Conservation (phyloP, 2,888 invertebrate species). For the Pollenia amentaria region DNA sequence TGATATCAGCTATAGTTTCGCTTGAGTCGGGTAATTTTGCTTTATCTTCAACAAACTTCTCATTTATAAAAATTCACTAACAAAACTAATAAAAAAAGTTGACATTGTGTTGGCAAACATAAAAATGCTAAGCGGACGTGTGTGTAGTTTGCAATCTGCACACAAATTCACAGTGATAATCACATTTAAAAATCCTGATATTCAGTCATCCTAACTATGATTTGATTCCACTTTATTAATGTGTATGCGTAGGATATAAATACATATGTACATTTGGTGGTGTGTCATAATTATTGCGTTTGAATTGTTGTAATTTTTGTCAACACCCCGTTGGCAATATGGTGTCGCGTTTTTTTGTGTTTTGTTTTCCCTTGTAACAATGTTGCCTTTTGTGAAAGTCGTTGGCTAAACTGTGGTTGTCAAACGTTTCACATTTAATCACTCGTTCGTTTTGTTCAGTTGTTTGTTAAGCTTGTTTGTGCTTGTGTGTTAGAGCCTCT, state of each 20-base stretch:
- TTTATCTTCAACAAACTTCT: background rate
- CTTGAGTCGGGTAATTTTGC: too few species aligned
- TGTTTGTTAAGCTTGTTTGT: conserved; percentile 27
- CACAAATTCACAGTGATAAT: conserved; percentile 42
- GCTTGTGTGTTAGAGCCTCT: conserved; percentile 21
- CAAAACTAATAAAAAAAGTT: conserved; percentile 59
- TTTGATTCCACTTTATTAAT: background rate
- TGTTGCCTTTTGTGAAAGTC: conserved; percentile 60
- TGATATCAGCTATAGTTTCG: too few species aligned
- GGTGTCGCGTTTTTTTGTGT: background rate
- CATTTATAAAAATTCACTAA: background rate
- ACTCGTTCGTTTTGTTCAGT: conserved; percentile 30
- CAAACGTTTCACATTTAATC: conserved; percentile 66
- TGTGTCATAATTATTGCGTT: conserved; percentile 76
- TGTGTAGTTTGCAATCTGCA: background rate
- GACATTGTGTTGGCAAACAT: conserved; percentile 50
- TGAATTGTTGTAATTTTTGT: conserved; percentile 75
- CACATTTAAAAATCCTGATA: conserved; percentile 10
- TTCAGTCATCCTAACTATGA: background rate
- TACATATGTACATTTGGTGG: conserved; percentile 26
- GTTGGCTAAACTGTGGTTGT: conserved; percentile 57
- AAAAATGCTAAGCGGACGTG: conserved; percentile 43
- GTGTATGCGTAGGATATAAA: background rate
- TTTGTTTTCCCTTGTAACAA: conserved; percentile 11
- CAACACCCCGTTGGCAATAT: conserved; percentile 75